Evolutionary conservation across 1,140 invertebrate species (phyloP), one percentile per base, ranked within the genome.

Genomic region (Armadillidium nasatum): DNA sequence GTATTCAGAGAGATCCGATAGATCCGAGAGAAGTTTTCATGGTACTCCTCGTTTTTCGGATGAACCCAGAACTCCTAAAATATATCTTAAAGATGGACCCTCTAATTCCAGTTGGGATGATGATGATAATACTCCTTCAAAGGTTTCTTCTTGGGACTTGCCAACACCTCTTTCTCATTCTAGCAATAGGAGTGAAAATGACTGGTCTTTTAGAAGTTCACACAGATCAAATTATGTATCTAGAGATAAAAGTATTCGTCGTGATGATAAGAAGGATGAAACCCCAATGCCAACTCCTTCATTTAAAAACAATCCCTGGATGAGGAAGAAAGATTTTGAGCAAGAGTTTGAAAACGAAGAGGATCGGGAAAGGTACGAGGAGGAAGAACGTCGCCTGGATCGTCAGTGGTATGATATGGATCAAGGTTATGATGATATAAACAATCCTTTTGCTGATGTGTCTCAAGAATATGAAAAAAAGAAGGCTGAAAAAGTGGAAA

Each of bases 331-430:
- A 69, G 70, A 82, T 80, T 45, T 80, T 68, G 74, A 75, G 46
- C 33, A 84, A 85, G 70, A 83, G 83, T 79, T 80, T 84, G 80
- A 80, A 87, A 86, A 86, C 73, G 87, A 90, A 15, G 89, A 91
- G 66, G 93, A 95, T 50, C 87, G 89, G 44, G 88, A 91, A 50
- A 85, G 92, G 46, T 98, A 94, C 95, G 94, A 97, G 84, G 92
- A 95, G 83, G 96, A 98, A 81, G 93, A 98, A 85, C 91, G 92
- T 80, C 88, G 95, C 71, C 83, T 99, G 4, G 97, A 99, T 83
- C 86, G 97, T 72, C 95, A 97, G 82, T 99, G 97, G 97, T 99
- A 99, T 84, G 91, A 91, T 72, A 90, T 98, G 84, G 95, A 96
- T 82, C 94, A 94, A 86, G 95, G 92, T 82, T 94, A 95, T 83